Evolutionary conservation across 2,797 vertebrate species (phyloP), one percentile per base, ranked within the genome.

Genomic region (Sebastes nivosus): DNA sequence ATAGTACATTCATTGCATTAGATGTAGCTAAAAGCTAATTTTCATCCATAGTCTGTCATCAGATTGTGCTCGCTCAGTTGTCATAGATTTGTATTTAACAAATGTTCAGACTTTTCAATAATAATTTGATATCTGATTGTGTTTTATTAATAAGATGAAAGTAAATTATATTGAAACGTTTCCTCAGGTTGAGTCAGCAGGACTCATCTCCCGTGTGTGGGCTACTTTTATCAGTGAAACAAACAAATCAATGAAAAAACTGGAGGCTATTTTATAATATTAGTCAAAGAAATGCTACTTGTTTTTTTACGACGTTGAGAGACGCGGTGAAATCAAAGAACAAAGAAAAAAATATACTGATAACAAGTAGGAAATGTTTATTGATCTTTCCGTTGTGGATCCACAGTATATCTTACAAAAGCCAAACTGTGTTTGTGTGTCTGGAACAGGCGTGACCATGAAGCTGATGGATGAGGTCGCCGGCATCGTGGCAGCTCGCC

Each of bases 391-490:
- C 5, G 57, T 2, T 18, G 16, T 46, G 10, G 6, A 24, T 18
- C 6, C 8, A 1, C 3, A 54, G 52, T 57, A 4, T 29, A 6
- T 54, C 18, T 72, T 12, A 36, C 8, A 60, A 30, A 66, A 42
- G 22, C 72, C 38, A 66, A 69, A 54, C 32, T 68, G 36, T 55
- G 34, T 42, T 60, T 79, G 57, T 81, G 50, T 88, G 32, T 88
- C 27, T 88, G 70, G 11, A n/a, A 34, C 93, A 99, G 98, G 98
- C 38, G 97, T 98, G 84, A 98, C 97, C 83, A 99, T 99, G 98
- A 99, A 99, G 93, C 94, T 99, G 85, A 99, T 99, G 98, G 98
- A 99, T 0, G 98, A 99, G 77, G 98, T 99, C 0, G 98, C 98
- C 0, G 98, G 98, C 32, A 98, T 99, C 0, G 97, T 98, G 75